Percentiles rank a stretch among this genome's conserved stretches.
These are phyloP conservation scores for Hypanus sabinus DNA, from an alignment of 2,113 vertebrate genomes.

Conservation along the genomic window DNA sequence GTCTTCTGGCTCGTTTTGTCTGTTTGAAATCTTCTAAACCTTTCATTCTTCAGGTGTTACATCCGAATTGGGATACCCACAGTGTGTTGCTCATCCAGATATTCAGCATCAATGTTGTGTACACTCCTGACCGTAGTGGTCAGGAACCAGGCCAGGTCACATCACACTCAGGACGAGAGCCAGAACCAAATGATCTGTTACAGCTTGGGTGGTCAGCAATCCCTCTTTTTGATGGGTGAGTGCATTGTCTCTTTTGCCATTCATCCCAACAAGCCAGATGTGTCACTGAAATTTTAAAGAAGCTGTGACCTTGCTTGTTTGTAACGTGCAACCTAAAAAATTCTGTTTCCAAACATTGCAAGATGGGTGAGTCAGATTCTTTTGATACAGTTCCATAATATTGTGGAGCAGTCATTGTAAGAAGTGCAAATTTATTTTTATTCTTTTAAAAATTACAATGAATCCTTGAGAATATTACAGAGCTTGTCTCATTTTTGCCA, in stretches of 20 bases:
- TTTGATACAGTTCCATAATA: neutral
- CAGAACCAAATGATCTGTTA: conserved; percentile 38
- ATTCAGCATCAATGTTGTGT: conserved; percentile 41
- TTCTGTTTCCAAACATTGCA: neutral
- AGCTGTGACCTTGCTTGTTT: neutral
- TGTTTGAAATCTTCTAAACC: neutral
- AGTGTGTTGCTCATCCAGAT: conserved; percentile 43
- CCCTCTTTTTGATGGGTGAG: conserved; percentile 44
- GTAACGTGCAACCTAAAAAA: neutral
- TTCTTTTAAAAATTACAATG: neutral
- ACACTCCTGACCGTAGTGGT: conserved; percentile 36
- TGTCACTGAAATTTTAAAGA: neutral
- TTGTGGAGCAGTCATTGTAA: neutral
- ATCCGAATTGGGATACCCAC: conserved; percentile 40
- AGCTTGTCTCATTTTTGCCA: neutral
- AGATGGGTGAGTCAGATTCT: neutral
- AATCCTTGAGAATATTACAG: neutral
- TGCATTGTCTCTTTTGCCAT: neutral
- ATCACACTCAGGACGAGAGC: conserved; percentile 19
- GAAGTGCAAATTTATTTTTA: neutral
- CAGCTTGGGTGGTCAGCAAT: conserved; percentile 41
- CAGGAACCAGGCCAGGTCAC: conserved; percentile 37
- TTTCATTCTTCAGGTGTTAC: conserved; percentile 40
- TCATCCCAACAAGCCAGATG: no score
- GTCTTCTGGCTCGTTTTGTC: neutral